Evolutionary conservation across 1,140 invertebrate genomes (phyloP), one percentile per base, ranked within the genome.

Genomic region (Ptiloglossa arizonensis): DNA sequence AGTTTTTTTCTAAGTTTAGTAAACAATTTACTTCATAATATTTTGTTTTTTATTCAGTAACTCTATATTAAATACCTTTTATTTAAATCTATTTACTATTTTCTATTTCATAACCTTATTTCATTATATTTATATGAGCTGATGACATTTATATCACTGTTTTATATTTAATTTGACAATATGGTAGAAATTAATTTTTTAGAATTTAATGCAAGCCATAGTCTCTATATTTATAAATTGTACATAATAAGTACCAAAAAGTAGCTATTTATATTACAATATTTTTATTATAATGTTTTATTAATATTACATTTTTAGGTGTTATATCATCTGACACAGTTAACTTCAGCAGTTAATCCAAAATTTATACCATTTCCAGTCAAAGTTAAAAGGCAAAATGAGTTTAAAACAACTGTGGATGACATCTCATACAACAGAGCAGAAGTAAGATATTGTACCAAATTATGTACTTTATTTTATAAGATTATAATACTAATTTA

Each of bases 241-340:
- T n/a, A n/a, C n/a, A n/a, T n/a, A n/a, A n/a, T n/a, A n/a, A n/a
- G n/a, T n/a, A n/a, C n/a, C n/a, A n/a, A n/a, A n/a, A n/a, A n/a
- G n/a, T n/a, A n/a, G n/a, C n/a, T n/a, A n/a, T n/a, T n/a, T n/a
- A n/a, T n/a, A n/a, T n/a, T n/a, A n/a, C n/a, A n/a, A n/a, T n/a
- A n/a, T n/a, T n/a, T n/a, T n/a, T n/a, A n/a, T n/a, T n/a, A n/a
- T n/a, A n/a, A n/a, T n/a, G n/a, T n/a, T 57, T 78, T 60, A 29
- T 76, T 74, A 44, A 52, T 73, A 57, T 79, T 64, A 59, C 19
- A 63, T 76, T 86, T 77, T 38, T 81, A 93, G 92, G 90, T 92
- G 63, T 80, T 93, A 35, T 92, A 91, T 85, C 91, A 93, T 79
- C 79, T 93, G 73, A 89, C 91, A 46, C 92, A 93, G 60, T 78